phyloP scores from a whole-genome alignment of 2,888 invertebrate species.

The Sarcophaga caerulescens region DNA sequence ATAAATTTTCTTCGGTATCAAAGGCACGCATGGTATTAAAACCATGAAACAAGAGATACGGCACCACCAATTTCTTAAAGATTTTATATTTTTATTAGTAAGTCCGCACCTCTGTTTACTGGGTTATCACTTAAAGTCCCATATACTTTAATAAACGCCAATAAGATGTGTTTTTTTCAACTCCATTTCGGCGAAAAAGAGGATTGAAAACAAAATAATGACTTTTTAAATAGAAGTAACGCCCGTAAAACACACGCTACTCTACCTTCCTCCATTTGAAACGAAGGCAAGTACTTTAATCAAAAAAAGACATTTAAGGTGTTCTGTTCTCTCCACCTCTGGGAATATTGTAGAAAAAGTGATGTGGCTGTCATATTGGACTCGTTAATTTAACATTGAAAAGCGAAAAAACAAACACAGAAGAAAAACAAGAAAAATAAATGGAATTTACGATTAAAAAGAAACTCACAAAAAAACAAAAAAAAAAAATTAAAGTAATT shows the following conservation, averaged over 20 bases:
- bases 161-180: background rate
- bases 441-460: constrained; percentile 33
- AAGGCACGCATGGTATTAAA: too few species aligned
- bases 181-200: background rate
- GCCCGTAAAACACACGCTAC: constrained; percentile 14
- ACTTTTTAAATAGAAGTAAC: constrained; percentile 50
- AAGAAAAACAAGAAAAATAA: background rate
- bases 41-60: too few species aligned
- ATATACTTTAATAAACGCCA: constrained; percentile 8
- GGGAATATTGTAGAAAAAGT: constrained; percentile 11
- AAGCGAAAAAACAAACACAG: background rate
- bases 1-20: too few species aligned
- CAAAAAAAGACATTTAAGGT: constrained; percentile 39
- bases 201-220: constrained; percentile 32
- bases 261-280: background rate
- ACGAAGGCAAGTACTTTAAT: constrained; percentile 13
- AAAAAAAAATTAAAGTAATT: constrained; percentile 5
- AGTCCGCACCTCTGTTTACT: background rate
- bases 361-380: constrained; percentile 4
- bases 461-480: background rate
- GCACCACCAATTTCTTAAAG: too few species aligned
- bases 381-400: background rate
- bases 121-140: background rate
- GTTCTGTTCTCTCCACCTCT: background rate
- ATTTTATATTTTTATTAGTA: too few species aligned